Conservation (phyloP, 2,797 vertebrate species). For the Myoxocephalus aenaeus region DNA sequence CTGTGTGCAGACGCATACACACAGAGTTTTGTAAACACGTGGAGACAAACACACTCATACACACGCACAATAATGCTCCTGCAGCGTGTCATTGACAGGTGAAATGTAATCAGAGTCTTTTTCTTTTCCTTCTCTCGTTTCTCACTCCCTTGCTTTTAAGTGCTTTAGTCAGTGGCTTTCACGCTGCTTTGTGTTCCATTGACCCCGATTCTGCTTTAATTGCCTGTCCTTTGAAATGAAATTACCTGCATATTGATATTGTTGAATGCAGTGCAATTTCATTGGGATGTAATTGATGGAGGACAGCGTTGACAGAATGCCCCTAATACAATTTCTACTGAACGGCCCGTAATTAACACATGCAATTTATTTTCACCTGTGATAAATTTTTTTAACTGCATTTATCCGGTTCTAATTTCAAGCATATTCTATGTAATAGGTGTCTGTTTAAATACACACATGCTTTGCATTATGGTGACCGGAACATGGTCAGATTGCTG, state of each 20-base stretch:
- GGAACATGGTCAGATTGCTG: background rate
- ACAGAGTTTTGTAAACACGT: constrained; percentile 65
- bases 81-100: constrained; percentile 86
- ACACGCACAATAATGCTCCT: constrained; percentile 78
- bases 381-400: constrained; percentile 13
- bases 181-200: constrained; percentile 82
- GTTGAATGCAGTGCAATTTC: constrained; percentile 77
- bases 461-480: background rate
- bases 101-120: constrained; percentile 84
- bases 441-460: constrained; percentile 11
- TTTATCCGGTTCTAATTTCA: constrained; percentile 52
- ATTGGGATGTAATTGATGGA: constrained; percentile 75
- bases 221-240: constrained; percentile 83
- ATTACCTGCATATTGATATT: constrained; percentile 84
- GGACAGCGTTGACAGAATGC: constrained; percentile 66
- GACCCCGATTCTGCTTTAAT: constrained; percentile 82
- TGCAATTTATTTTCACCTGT: constrained; percentile 61
- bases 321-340: constrained; percentile 70
- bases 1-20: background rate
- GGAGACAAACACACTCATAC: constrained; percentile 41
- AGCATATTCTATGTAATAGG: constrained; percentile 16
- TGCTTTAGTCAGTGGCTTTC: constrained; percentile 82
- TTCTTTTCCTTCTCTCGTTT: constrained; percentile 77
- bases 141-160: constrained; percentile 80
- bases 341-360: constrained; percentile 71